Evolutionary conservation across 2,797 vertebrate genomes (phyloP).

Genomic region (Oceanodroma leucorhoa): DNA sequence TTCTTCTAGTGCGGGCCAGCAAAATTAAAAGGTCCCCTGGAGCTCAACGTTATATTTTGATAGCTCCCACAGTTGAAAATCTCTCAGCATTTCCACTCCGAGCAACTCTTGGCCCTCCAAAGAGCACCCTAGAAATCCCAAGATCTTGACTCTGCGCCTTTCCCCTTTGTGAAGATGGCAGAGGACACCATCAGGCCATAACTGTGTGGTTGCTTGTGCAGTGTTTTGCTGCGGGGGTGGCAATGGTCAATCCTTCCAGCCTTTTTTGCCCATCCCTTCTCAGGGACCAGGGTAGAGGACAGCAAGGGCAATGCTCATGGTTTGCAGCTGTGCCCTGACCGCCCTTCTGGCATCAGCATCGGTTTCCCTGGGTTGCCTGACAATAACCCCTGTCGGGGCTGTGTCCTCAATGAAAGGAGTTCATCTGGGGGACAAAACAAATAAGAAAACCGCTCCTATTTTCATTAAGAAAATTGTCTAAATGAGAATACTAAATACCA

Average conservation of each 20-base stretch:
- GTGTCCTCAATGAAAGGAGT: not conserved
- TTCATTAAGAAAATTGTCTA: not conserved
- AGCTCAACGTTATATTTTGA: not conserved
- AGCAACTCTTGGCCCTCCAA: not conserved
- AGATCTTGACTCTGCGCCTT: not conserved
- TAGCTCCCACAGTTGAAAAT: not conserved
- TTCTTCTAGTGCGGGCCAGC: not conserved
- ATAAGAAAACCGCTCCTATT: not conserved
- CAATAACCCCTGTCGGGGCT: rapidly evolving
- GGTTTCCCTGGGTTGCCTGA: not conserved
- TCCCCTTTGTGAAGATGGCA: not conserved
- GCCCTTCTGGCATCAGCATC: not conserved
- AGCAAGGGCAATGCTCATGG: not conserved
- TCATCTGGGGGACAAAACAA: not conserved
- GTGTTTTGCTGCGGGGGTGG: not conserved
- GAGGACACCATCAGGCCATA: not conserved
- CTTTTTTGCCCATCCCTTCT: not conserved
- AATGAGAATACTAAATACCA: not conserved
- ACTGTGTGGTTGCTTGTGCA: rapidly evolving
- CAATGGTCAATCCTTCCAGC: not conserved
- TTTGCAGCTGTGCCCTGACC: not conserved
- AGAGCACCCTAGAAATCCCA: not conserved
- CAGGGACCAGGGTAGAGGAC: not conserved
- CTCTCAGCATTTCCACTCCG: not conserved
- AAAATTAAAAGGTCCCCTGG: not conserved